Evolutionary conservation across 2,113 vertebrate genomes (phyloP), one percentile per base, ranked within the genome.

Genomic region (Gracilinanus agilis): DNA sequence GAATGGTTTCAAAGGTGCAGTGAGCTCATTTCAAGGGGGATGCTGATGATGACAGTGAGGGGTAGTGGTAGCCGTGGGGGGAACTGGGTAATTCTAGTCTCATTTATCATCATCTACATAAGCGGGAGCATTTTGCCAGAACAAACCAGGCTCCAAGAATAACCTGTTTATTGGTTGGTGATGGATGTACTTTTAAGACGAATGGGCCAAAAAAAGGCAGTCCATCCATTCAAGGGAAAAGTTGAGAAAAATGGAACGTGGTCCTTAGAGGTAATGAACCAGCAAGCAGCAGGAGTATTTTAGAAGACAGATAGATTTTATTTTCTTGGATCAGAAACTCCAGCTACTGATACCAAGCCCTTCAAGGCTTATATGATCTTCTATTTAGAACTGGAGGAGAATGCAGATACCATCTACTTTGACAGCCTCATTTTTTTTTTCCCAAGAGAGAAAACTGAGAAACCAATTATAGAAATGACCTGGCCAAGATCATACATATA

Each of bases 141-240:
- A 91, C 90, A 94, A 94, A 94, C 3, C 90, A 58, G 44, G 88
- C 58, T 98, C 98, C 97, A 98, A 98, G 97, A 98, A 98, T 97
- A 98, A 98, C 94, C 91, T 96, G 6, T 89, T 90, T 83, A 24
- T 96, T 96, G 94, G 92, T 94, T 96, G 95, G 83, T 90, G 89
- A 91, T 90, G 54, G 95, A 44, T 97, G 88, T 89, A 44, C 3
- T 94, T 97, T 96, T 94, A 95, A 97, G 96, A 94, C 24, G 92
- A 92, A 93, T 0, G 10, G 95, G 75, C 49, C 89, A 95, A 75
- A 97, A 88, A 89, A 89, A 90, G 90, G 54, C 25, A 58, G 54
- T 90, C 93, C 83, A 24, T 88, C 40, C 91, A 58, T 93, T 97
- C 94, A 92, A 97, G 96, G 90, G 44, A 53, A 89, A 88, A 96